Percentiles rank a stretch among this genome's conserved stretches.
phyloP scores from a whole-genome alignment of 2,113 vertebrate species.

The Balaenoptera acutorostrata region DNA sequence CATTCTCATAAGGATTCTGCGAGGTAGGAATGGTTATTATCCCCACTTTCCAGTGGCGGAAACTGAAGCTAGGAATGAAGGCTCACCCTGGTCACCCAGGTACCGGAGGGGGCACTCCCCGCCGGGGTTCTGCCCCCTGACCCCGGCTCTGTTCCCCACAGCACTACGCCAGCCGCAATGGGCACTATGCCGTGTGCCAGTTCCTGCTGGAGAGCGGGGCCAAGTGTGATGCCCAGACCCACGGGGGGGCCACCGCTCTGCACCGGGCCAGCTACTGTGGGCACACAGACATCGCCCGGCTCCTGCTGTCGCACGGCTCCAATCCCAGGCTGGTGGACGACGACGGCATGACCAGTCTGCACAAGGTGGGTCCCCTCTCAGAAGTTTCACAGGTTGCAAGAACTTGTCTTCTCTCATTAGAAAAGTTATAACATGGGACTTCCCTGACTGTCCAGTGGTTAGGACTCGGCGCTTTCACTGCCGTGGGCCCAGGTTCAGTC shows the following conservation, averaged over 20 bases:
- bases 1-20: not conserved
- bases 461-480: not conserved
- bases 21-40: not conserved
- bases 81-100: not conserved
- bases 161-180: constrained; percentile 94
- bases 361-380: constrained; percentile 83
- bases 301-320: constrained; percentile 84
- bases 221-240: constrained; percentile 83
- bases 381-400: too few species aligned
- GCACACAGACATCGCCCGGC: constrained; percentile 80
- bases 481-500: not conserved
- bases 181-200: constrained; percentile 81
- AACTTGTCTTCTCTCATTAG: not conserved
- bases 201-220: constrained; percentile 83
- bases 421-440: not conserved
- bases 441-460: not conserved
- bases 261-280: constrained; percentile 92
- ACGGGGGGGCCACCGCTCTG: constrained; percentile 89
- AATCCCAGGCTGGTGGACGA: constrained; percentile 84
- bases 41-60: not conserved
- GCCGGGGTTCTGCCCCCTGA: not conserved
- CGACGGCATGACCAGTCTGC: constrained; percentile 86
- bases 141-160: constrained; percentile 41
- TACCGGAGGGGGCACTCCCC: not conserved
- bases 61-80: not conserved